Base-by-base conservation (phyloP, 2,888 invertebrate species). In the Meliscaeva auricollis region DNA sequence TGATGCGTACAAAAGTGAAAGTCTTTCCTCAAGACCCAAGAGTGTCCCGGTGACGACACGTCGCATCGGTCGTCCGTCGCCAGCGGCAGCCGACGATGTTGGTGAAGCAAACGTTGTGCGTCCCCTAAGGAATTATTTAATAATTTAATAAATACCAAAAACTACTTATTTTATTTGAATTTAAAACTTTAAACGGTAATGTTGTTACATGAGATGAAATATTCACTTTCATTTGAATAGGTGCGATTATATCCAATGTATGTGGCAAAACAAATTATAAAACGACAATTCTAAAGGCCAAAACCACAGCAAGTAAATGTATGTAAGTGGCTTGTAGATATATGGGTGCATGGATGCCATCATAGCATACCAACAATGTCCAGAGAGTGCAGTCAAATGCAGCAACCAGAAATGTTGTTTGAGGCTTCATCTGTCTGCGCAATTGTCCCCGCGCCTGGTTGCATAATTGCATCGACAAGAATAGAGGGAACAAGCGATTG, bases 1-100 rank as follows among this genome's bases (percentile, higher is more conserved):
- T 70, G 73, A 85, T 85, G 85, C 85, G 85, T 81, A 17, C n/a
- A 81, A 77, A 81, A 85, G 85, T 85, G 85, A 85, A 85, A 85
- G 85, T 72, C 48, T 52, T 62, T 74, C 73, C 52, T 26, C 73
- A 41, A 48, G 38, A 8, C 7, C n/a, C n/a, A n/a, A n/a, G n/a
- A n/a, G 38, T 48, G 26, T 72, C 54, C 62, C 62, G 52, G 17
- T 32, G 38, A 44, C 15, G 26, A 38, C 52, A 4, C 9, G 3
- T 13, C 9, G 3, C 11, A 38, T 13, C 35, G 9, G 6, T 35
- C 35, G 35, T 35, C 6, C 35, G 1, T 38, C 3, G 9, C 13
- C 13, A 11, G 3, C 2, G 26, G 26, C 26, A 26, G 26, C 4
- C 26, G 26, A 4, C 4, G 26, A 26, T 26, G 26, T 3, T 26